Conservation (phyloP, 1,140 invertebrate species). For the Drosophila novamexicana region DNA sequence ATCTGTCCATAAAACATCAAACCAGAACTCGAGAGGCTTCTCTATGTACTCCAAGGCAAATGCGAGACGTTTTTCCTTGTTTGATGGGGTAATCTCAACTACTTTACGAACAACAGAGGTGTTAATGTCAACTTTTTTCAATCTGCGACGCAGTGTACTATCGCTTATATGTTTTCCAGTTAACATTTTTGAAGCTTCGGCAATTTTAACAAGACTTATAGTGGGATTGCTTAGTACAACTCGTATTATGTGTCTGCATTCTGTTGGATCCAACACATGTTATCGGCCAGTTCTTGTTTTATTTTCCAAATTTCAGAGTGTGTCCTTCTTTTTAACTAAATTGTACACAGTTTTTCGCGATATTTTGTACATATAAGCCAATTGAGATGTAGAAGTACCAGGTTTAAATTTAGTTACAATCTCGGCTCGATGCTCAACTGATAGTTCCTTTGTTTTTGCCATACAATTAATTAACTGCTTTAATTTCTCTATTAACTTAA, state of each 20-base stretch:
- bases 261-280: too few species aligned
- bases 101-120: neutral
- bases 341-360: neutral
- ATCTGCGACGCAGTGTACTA: conserved; percentile 15
- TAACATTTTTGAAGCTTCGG: too few species aligned
- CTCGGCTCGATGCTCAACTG: conserved; percentile 4
- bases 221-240: too few species aligned
- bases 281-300: conserved; percentile 8
- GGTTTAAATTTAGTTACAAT: conserved; percentile 9
- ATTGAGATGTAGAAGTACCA: conserved; percentile 2
- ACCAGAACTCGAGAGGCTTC: neutral
- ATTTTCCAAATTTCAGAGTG: conserved; percentile 17
- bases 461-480: neutral
- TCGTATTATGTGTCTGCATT: too few species aligned
- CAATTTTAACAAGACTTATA: too few species aligned
- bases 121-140: conserved; percentile 7
- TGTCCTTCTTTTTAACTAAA: neutral
- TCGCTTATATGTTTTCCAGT: conserved; percentile 7
- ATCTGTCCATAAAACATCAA: neutral
- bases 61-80: neutral
- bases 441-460: neutral
- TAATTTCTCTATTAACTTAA: too few species aligned
- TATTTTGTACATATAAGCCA: neutral
- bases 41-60: neutral
- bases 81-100: too few species aligned